A percentile compares a stretch with the other conserved stretches of the same genome.
These are phyloP conservation scores for Noctua fimbriata DNA, from an alignment of 2,888 invertebrate genomes.

Conservation along the genomic window DNA sequence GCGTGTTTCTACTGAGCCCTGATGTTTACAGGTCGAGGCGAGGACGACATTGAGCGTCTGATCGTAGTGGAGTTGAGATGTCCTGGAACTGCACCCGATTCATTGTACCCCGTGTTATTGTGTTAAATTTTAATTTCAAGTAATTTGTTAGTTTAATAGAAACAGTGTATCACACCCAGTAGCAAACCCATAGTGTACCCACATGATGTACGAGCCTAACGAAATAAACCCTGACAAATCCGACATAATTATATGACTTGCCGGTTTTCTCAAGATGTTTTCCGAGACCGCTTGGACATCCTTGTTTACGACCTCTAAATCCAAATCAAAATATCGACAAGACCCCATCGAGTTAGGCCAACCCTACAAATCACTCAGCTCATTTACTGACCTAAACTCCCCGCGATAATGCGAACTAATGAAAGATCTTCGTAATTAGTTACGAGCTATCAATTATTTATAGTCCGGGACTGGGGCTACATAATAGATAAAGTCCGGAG, in stretches of 20 bases:
- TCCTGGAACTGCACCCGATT: no score
- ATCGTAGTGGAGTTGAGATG: no score
- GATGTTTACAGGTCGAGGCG: no score
- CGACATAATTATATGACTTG: neutral
- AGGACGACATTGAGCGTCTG: no score
- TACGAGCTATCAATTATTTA: constrained; percentile 82
- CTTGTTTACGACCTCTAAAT: constrained; percentile 1
- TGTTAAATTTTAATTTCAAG: no score
- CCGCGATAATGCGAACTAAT: constrained; percentile 73
- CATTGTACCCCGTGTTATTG: no score
- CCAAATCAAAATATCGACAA: constrained; percentile 55
- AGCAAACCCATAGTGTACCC: no score
- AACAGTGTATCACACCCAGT: no score
- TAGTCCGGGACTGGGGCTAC: constrained; percentile 62
- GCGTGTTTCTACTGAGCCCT: no score
- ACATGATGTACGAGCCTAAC: no score
- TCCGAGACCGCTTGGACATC: neutral
- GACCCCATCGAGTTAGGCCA: constrained; percentile 20
- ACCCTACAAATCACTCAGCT: constrained; percentile 66
- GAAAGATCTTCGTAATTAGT: constrained; percentile 80
- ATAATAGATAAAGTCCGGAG: constrained; percentile 68
- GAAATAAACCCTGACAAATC: no score
- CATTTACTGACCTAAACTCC: constrained; percentile 64
- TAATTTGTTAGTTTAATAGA: no score
- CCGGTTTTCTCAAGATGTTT: neutral